phyloP scores from a whole-genome alignment of 2,797 vertebrate species.

The Cynopterus sphinx region DNA sequence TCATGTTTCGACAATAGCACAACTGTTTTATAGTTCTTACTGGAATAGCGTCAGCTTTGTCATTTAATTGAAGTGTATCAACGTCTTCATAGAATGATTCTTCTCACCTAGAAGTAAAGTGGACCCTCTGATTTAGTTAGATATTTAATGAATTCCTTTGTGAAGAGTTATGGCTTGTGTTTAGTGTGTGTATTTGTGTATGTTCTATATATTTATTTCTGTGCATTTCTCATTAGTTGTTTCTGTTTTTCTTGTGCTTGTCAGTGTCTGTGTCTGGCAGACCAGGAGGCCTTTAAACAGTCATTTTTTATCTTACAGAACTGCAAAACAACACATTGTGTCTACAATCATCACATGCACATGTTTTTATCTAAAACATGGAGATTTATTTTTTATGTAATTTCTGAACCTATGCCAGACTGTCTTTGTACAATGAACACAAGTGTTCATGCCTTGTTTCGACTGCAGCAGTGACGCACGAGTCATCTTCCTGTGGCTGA shows the following conservation, averaged over 20 bases:
- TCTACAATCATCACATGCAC: background rate
- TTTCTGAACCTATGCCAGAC: background rate
- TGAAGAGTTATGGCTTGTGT: background rate
- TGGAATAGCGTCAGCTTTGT: background rate
- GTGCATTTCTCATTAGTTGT: background rate
- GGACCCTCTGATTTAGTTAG: background rate
- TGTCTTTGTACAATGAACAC: too few relatives aligned
- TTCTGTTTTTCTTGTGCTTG: background rate
- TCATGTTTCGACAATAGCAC: background rate
- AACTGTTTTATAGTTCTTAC: background rate
- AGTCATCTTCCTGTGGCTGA: background rate
- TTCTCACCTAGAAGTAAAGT: background rate
- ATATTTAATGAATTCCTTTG: background rate
- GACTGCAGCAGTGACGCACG: background rate
- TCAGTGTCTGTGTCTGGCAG: background rate
- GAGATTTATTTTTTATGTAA: background rate
- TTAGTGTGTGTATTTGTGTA: background rate
- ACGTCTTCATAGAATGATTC: background rate
- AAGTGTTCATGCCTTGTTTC: background rate
- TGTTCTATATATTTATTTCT: background rate
- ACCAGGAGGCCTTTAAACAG: background rate
- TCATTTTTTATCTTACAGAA: background rate
- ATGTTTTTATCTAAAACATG: background rate
- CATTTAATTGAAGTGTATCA: background rate
- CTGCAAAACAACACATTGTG: background rate